Conservation (phyloP, 2,113 vertebrate species). For the Mohoua ochrocephala region DNA sequence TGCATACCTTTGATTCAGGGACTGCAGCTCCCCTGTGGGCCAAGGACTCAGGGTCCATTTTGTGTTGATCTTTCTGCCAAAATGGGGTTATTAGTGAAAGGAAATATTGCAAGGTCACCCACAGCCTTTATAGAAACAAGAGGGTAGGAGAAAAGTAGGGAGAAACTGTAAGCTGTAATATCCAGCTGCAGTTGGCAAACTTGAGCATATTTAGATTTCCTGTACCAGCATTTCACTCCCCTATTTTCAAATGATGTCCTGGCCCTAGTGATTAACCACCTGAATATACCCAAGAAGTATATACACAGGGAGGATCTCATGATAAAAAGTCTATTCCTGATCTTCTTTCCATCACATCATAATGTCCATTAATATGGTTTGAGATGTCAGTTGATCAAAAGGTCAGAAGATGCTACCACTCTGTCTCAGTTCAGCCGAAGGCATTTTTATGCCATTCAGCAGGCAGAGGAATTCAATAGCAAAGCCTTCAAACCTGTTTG, state of each 20-base stretch:
- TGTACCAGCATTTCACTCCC: not conserved
- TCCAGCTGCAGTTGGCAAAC: not conserved
- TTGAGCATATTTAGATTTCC: fast-evolving
- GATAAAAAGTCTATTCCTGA: not conserved
- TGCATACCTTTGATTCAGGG: fast-evolving
- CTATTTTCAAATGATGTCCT: not conserved
- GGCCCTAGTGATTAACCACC: not conserved
- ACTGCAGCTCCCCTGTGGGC: not conserved
- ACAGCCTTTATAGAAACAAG: not conserved
- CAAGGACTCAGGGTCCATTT: not conserved
- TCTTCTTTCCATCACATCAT: not conserved
- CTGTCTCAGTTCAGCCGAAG: not conserved
- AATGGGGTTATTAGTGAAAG: not conserved
- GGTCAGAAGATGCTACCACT: not conserved
- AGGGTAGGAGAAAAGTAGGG: not conserved
- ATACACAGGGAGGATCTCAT: not conserved
- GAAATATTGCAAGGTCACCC: not conserved
- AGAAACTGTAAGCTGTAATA: not conserved
- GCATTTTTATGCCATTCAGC: not conserved
- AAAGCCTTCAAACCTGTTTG: not conserved
- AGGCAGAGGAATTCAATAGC: not conserved
- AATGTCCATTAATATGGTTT: not conserved
- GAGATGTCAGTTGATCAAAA: slow-evolving; percentile 34
- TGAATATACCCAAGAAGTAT: not conserved
- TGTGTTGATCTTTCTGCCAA: not conserved